These are phyloP conservation scores for Cardiocondyla obscurior DNA, from an alignment of 1,140 invertebrate genomes.

Conservation along the genomic window DNA sequence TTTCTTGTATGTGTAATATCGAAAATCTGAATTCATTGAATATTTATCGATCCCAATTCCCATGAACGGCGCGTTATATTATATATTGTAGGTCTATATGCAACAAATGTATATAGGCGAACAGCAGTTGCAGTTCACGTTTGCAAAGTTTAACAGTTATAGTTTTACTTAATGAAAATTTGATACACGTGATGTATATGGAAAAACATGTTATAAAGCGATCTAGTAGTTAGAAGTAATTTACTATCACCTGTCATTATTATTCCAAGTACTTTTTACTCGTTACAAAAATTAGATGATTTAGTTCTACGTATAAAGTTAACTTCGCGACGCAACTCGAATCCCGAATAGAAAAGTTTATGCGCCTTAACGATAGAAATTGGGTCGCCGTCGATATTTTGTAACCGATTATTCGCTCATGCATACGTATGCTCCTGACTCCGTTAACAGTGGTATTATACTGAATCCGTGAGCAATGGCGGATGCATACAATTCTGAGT, in stretches of 20 bases:
- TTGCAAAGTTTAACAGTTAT: neutral
- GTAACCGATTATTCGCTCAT: neutral
- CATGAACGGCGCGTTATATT: neutral
- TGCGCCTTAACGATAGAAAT: neutral
- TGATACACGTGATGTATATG: neutral
- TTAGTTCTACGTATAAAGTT: neutral
- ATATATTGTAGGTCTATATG: neutral
- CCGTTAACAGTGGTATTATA: neutral
- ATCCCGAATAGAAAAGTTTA: neutral
- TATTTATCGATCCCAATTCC: conserved; percentile 21
- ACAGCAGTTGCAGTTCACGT: neutral
- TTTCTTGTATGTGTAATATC: neutral
- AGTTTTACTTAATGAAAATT: neutral
- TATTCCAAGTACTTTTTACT: neutral
- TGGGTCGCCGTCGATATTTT: neutral
- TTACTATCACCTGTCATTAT: neutral
- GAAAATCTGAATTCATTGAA: conserved; percentile 41
- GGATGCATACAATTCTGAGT: conserved; percentile 17
- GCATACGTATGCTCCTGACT: neutral
- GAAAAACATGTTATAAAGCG: conserved; percentile 6
- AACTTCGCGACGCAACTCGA: neutral
- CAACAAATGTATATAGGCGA: neutral
- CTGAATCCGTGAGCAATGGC: neutral
- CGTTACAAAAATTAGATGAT: neutral
- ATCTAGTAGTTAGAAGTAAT: neutral